Conservation (phyloP, 2,888 invertebrate species). For the Standfussiana lucernea region DNA sequence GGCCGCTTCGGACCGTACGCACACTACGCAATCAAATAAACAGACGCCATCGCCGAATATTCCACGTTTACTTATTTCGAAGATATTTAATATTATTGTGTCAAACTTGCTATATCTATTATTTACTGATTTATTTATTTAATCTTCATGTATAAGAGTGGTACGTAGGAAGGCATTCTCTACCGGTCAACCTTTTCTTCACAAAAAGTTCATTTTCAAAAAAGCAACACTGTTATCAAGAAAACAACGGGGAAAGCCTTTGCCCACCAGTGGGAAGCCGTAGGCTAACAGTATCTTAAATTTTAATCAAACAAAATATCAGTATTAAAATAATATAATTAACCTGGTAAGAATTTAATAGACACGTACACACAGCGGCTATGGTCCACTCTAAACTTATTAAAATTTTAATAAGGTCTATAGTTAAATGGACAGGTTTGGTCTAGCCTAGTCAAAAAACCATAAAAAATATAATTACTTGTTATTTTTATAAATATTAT, state of each 20-base stretch:
- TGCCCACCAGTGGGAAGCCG: neutral
- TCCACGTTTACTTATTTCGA: conserved; percentile 34
- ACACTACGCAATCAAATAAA: conserved; percentile 34
- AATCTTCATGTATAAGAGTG: no score
- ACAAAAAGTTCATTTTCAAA: neutral
- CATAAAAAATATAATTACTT: neutral
- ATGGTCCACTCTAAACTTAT: neutral
- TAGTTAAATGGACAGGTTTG: neutral
- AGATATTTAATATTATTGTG: conserved; percentile 23
- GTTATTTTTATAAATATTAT: neutral
- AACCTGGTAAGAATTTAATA: conserved; percentile 1
- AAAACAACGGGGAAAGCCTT: neutral
- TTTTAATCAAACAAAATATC: neutral
- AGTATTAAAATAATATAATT: neutral
- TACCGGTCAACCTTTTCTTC: no score
- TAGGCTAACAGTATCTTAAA: neutral
- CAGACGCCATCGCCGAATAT: conserved; percentile 8
- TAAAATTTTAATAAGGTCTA: neutral
- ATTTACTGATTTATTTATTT: no score
- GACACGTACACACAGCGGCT: neutral
- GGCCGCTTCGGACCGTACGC: conserved; percentile 37
- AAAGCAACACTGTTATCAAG: neutral
- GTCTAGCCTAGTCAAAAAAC: neutral
- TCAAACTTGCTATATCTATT: neutral
- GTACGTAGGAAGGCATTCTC: no score